phyloP scores from a whole-genome alignment of 2,113 vertebrate genomes.

The Lophochroa leadbeateri region DNA sequence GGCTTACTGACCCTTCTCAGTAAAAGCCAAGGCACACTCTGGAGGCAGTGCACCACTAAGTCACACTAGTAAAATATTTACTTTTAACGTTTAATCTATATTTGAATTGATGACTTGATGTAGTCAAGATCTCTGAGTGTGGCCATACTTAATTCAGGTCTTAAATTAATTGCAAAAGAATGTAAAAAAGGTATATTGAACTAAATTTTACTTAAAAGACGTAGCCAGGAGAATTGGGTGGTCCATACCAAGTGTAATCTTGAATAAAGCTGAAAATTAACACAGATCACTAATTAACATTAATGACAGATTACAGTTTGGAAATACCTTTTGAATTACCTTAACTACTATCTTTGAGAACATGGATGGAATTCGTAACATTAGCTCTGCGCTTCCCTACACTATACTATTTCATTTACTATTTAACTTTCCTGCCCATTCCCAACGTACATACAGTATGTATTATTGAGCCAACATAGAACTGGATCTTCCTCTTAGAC shows the following conservation, averaged over 20 bases:
- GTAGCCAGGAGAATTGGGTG: background rate
- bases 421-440: background rate
- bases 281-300: background rate
- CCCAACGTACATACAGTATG: background rate
- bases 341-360: background rate
- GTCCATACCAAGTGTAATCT: background rate
- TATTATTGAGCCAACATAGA: background rate
- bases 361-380: fast-evolving
- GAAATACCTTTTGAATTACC: background rate
- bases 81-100: background rate
- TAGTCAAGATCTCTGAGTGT: background rate
- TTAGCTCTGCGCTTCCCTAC: background rate
- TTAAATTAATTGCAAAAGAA: background rate
- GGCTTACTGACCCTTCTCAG: background rate
- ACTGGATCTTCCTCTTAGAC: background rate
- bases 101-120: background rate
- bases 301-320: background rate
- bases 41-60: background rate
- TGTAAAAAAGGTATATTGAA: background rate
- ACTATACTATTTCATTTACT: background rate
- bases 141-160: background rate
- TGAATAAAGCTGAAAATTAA: background rate
- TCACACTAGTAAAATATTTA: background rate
- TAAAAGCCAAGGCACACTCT: background rate
- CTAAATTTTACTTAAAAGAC: background rate